phyloP scores from a whole-genome alignment of 2,797 vertebrate genomes.

The Gallirallus australis region DNA sequence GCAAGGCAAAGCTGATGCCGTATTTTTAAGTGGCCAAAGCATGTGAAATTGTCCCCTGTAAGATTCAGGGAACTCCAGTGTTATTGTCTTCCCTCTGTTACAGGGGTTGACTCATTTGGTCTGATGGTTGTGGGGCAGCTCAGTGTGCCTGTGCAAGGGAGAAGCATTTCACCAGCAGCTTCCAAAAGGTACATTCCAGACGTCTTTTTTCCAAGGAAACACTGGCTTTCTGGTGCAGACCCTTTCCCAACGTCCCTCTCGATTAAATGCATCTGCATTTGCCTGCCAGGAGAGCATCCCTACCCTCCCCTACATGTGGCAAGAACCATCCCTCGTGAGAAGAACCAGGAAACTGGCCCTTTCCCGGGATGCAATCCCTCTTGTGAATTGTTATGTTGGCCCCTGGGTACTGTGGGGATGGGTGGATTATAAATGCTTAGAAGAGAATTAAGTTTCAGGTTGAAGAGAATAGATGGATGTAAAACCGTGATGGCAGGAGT shows the following conservation, averaged over 20 bases:
- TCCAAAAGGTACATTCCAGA: not conserved
- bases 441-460: not conserved
- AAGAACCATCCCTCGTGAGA: not conserved
- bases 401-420: not conserved
- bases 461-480: not conserved
- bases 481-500: not conserved
- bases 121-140: not conserved
- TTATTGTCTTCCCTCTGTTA: not conserved
- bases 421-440: not conserved
- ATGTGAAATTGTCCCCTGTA: not conserved
- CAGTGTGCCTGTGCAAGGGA: not conserved
- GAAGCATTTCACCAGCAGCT: not conserved
- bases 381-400: not conserved
- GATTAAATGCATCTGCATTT: not conserved
- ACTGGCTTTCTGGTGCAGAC: not conserved
- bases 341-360: not conserved
- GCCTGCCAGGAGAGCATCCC: not conserved
- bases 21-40: not conserved
- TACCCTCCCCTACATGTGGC: accelerated
- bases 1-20: not conserved
- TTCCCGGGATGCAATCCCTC: not conserved
- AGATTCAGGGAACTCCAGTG: not conserved
- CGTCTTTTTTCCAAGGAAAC: not conserved
- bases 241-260: not conserved
- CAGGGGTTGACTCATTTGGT: not conserved